Evolutionary conservation across 2,888 invertebrate species (phyloP), one percentile per base, ranked within the genome.

Genomic region (Lampropteryx suffumata): DNA sequence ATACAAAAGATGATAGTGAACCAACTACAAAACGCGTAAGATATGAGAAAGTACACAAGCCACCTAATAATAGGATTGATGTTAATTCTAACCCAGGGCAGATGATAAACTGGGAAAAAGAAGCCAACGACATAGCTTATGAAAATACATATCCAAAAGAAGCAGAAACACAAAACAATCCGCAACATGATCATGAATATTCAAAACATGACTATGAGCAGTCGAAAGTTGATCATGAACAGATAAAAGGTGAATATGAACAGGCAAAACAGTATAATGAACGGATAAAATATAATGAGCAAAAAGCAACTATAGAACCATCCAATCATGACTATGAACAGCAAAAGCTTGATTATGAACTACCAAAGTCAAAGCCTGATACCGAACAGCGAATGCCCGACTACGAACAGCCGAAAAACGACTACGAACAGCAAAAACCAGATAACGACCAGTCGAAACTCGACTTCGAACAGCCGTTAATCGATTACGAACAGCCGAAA

Each of bases 51-150:
- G 29, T 36, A n/a, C 5, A 29, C 3, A 24, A 6, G 2, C 2
- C 10, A 17, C 7, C 35, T 3, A 11, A 4, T 4, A 17, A 17
- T 17, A 17, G 17, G 4, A 4, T 17, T 17, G 17, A 2, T 17
- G 4, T 3, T 3, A 4, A 17, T 27, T n/a, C 10, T 5, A 28
- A 39, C 3, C 13, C 11, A 9, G 46, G 39, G 0, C 27, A 39
- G 28, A 27, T 11, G 21, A 47, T 47, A 13, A 12, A 41, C 17
- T 47, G 47, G 47, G 47, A 30, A 10, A 47, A 41, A 10, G 34
- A 41, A 3, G 3, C 12, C 0, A 47, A 35, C 2, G 24, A 34
- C 10, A 29, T 41, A 0, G 12, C 27, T 3, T 26, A 33, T n/a
- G 27, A 39, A 7, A 46, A 6, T 3, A n/a, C 14, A 26, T 27